phyloP scores from a whole-genome alignment of 2,113 vertebrate species.

The Chamaetylas fuelleborni region DNA sequence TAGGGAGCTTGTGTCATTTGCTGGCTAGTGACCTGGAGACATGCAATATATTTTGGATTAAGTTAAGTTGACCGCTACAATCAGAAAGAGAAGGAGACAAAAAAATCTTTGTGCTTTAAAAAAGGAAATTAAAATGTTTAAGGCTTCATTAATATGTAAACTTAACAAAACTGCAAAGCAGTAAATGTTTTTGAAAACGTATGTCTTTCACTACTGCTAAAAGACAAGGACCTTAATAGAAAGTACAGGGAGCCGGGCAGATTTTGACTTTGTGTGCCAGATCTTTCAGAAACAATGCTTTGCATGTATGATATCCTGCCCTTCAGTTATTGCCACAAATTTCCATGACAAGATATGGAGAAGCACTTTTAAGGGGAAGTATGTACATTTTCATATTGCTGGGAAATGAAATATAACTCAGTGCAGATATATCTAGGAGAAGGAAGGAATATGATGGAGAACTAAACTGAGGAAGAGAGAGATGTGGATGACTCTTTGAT shows the following conservation, averaged over 20 bases:
- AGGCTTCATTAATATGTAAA: slow-evolving; percentile 6
- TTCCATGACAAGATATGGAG: not conserved
- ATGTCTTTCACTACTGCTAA: not conserved
- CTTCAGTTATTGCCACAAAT: not conserved
- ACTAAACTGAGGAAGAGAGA: not conserved
- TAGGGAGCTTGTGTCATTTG: not conserved
- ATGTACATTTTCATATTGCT: not conserved
- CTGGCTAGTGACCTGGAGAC: not conserved
- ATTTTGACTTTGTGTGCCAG: not conserved
- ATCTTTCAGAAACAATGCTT: not conserved
- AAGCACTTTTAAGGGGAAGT: not conserved
- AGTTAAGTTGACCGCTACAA: slow-evolving; percentile 23
- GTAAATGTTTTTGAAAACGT: not conserved
- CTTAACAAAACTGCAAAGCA: not conserved
- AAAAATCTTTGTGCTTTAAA: not conserved
- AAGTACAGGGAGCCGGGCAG: not conserved
- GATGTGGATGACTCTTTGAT: not conserved
- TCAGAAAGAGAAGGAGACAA: not conserved
- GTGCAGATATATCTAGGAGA: not conserved
- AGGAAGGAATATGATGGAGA: not conserved
- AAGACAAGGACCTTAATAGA: not conserved
- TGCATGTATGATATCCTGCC: not conserved
- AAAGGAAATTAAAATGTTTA: slow-evolving; percentile 35
- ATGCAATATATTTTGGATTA: slow-evolving; percentile 28
- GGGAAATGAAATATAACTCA: not conserved